Conservation (phyloP, 2,888 invertebrate genomes). For the Synanthedon tipuliformis region DNA sequence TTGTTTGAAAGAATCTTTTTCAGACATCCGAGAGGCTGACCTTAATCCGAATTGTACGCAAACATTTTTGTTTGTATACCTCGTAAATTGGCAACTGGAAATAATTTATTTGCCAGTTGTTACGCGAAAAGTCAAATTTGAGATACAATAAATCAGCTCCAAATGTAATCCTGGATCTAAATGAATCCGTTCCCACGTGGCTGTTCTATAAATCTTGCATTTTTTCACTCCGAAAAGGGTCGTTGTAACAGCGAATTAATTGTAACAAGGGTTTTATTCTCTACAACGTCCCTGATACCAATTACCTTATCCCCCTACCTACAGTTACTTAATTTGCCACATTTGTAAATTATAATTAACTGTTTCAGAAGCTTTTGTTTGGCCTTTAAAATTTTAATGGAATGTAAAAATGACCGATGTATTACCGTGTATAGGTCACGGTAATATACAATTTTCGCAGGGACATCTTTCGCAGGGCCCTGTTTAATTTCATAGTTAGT, state of each 20-base stretch:
- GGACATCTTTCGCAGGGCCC: too few relatives aligned
- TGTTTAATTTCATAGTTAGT: too few relatives aligned
- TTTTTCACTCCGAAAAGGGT: conserved; percentile 13
- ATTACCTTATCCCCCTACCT: conserved; percentile 3
- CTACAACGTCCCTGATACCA: conserved; percentile 14
- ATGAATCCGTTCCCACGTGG: background rate
- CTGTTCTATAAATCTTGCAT: background rate
- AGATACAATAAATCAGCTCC: background rate
- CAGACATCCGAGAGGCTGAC: too few relatives aligned
- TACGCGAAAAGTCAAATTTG: background rate
- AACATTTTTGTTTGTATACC: too few relatives aligned
- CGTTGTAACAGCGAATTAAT: conserved; percentile 18
- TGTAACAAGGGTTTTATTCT: conserved; percentile 21
- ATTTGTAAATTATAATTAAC: background rate
- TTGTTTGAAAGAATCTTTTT: too few relatives aligned
- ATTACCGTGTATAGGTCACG: too few relatives aligned
- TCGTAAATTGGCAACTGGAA: too few relatives aligned
- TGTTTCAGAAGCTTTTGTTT: too few relatives aligned
- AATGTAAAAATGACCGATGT: too few relatives aligned
- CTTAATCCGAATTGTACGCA: too few relatives aligned
- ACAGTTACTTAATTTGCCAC: background rate
- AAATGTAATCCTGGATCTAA: background rate
- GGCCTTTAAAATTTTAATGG: too few relatives aligned
- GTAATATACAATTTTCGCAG: too few relatives aligned
- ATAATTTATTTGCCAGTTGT: background rate